phyloP scores from a whole-genome alignment of 2,888 invertebrate species.

The Luffia ferchaultella region DNA sequence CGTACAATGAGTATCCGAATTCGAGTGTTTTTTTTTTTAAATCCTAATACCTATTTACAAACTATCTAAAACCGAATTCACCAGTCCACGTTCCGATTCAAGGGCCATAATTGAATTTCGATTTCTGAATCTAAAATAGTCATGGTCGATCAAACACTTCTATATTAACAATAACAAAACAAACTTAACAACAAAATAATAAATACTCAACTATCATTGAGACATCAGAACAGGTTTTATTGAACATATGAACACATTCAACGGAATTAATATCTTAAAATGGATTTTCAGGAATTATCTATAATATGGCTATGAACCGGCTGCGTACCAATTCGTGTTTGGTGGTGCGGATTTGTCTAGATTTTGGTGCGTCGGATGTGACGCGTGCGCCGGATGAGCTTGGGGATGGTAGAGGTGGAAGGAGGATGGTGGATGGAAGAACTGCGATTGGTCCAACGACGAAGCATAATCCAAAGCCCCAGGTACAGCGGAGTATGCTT shows the following conservation, averaged over 20 bases:
- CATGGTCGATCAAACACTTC: not conserved
- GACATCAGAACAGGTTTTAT: slow-evolving; percentile 12
- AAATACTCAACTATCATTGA: slow-evolving; percentile 12
- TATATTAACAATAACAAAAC: slow-evolving; percentile 19
- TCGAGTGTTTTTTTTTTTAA: too few species aligned
- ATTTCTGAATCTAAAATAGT: slow-evolving; percentile 1
- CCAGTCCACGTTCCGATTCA: too few species aligned
- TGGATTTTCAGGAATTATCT: not conserved
- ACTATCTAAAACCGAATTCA: too few species aligned
- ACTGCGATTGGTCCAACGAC: slow-evolving; percentile 82
- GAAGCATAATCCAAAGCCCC: slow-evolving; percentile 74
- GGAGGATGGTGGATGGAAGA: slow-evolving; percentile 80
- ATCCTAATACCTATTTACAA: too few species aligned
- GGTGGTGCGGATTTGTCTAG: slow-evolving; percentile 72
- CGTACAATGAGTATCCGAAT: too few species aligned
- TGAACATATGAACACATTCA: not conserved
- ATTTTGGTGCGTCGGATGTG: slow-evolving; percentile 43
- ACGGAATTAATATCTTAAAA: too few species aligned
- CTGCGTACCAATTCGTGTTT: slow-evolving; percentile 80
- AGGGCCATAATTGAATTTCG: too few species aligned
- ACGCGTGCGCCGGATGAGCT: slow-evolving; percentile 44
- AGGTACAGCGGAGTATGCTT: slow-evolving; percentile 82
- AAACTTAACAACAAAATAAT: slow-evolving; percentile 27
- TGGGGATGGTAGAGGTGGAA: slow-evolving; percentile 89
- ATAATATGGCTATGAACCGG: slow-evolving; percentile 73